Conservation (phyloP, 2,113 vertebrate species). For the Rhinolophus sinicus region DNA sequence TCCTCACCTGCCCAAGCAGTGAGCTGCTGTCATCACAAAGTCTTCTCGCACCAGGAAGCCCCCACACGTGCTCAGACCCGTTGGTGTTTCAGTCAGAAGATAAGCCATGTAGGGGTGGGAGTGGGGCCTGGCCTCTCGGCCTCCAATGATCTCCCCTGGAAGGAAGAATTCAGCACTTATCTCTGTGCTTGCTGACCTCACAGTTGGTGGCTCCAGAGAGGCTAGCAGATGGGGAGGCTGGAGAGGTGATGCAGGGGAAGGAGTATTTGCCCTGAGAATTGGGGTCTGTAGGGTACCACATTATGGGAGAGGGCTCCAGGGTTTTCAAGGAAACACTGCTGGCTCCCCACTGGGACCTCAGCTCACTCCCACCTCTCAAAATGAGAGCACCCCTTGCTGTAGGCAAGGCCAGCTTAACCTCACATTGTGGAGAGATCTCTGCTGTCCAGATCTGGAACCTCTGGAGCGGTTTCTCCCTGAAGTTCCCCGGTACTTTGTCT, state of each 20-base stretch:
- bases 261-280: neutral
- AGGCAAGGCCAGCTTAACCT: neutral
- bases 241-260: neutral
- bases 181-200: neutral
- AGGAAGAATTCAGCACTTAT: neutral
- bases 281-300: neutral
- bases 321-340: neutral
- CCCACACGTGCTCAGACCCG: rapidly evolving
- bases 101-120: slow-evolving; percentile 74
- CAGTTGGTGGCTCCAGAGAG: neutral
- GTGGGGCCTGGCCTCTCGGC: slow-evolving; percentile 61
- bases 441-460: neutral
- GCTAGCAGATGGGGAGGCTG: neutral
- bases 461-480: neutral
- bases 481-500: neutral
- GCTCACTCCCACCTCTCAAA: rapidly evolving
- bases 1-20: slow-evolving; percentile 68
- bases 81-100: neutral
- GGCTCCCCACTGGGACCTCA: neutral
- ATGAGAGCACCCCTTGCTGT: neutral
- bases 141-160: slow-evolving; percentile 74
- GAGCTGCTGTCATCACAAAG: slow-evolving; percentile 76
- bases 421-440: neutral
- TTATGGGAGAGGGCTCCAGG: neutral
- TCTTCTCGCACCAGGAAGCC: slow-evolving; percentile 73